Evolutionary conservation across 92 coral and sea anemone genomes (phyloP).

Genomic region (Porites lobata): DNA sequence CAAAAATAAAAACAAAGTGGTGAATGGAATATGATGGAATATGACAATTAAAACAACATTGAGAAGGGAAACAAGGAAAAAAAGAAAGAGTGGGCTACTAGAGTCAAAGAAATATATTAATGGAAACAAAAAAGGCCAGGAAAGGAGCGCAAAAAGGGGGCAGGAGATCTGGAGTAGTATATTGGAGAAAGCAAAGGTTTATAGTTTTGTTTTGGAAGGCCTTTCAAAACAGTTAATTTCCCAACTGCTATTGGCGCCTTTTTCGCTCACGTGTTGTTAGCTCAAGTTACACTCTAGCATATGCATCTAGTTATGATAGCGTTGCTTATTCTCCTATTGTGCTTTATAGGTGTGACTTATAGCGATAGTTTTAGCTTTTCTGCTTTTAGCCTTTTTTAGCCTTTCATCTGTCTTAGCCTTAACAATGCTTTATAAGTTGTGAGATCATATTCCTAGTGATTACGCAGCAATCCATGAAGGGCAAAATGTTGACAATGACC

Average conservation of each 20-base stretch:
- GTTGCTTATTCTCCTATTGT: neutral
- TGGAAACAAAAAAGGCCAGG: too few relatives aligned
- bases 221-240: constrained; percentile 5
- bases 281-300: constrained; percentile 2
- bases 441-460: constrained; percentile 16
- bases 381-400: neutral
- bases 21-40: too few relatives aligned
- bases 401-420: constrained; percentile 1
- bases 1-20: too few relatives aligned
- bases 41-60: too few relatives aligned
- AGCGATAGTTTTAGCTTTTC: neutral
- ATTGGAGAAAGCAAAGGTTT: too few relatives aligned
- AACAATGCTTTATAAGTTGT: constrained; percentile 8
- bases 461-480: constrained; percentile 19
- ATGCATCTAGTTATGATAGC: neutral
- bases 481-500: constrained; percentile 11
- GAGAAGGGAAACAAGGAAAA: too few relatives aligned
- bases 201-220: neutral
- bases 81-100: too few relatives aligned
- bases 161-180: too few relatives aligned
- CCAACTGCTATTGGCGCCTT: neutral
- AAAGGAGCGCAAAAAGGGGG: too few relatives aligned
- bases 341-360: neutral
- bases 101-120: too few relatives aligned
- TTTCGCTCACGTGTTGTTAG: neutral